Conservation (phyloP, 2,888 invertebrate species). For the Platycheirus rosarum region DNA sequence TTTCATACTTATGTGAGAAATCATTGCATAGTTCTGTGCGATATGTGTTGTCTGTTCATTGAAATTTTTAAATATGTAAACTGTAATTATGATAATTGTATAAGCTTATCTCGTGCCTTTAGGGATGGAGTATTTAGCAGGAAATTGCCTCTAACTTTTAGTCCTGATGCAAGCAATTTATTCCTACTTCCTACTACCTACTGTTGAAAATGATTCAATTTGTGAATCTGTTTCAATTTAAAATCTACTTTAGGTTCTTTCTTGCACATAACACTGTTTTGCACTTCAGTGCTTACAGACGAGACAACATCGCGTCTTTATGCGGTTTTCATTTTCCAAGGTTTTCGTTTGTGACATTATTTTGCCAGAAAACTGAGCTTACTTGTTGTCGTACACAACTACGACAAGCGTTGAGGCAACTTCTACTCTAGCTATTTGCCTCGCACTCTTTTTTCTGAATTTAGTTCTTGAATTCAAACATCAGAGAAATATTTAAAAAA, state of each 20-base stretch:
- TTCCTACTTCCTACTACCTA: no score
- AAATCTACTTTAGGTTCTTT: neutral
- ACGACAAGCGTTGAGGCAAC: neutral
- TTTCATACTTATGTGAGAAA: no score
- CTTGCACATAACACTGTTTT: slow-evolving; percentile 20
- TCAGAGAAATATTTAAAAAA: slow-evolving; percentile 43
- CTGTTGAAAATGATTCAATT: no score
- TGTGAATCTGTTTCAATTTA: no score
- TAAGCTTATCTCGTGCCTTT: no score
- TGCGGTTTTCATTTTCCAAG: slow-evolving; percentile 32
- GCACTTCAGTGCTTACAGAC: slow-evolving; percentile 21
- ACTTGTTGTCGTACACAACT: slow-evolving; percentile 31
- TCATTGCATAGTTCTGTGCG: no score
- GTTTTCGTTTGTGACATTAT: slow-evolving; percentile 44
- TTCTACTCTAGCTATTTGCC: neutral
- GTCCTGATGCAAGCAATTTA: no score
- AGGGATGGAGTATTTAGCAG: no score
- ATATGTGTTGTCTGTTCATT: no score
- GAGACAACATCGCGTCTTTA: slow-evolving; percentile 44
- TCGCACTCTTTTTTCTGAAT: slow-evolving; percentile 30
- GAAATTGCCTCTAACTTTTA: no score
- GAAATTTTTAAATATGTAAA: no score
- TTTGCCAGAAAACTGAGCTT: slow-evolving; percentile 36
- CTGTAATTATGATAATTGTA: no score
- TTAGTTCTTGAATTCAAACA: slow-evolving; percentile 36